phyloP scores from a whole-genome alignment of 2,113 vertebrate genomes.

The Albula goreensis region DNA sequence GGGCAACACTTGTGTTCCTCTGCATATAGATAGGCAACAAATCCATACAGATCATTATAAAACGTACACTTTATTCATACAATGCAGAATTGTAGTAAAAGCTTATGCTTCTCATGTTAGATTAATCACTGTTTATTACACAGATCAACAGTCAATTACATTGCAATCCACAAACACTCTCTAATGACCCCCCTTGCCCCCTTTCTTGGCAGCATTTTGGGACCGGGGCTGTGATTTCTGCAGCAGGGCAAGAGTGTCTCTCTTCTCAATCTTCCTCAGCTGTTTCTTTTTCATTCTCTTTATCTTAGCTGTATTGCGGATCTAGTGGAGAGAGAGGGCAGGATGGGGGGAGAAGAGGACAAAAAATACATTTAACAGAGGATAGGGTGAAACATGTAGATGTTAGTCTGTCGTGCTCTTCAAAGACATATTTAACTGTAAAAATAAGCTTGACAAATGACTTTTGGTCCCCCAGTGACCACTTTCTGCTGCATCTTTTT shows the following conservation, averaged over 20 bases:
- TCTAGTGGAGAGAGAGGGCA: slow-evolving; percentile 60
- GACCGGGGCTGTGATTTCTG: slow-evolving; percentile 64
- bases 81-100: neutral
- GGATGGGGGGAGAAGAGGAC: neutral
- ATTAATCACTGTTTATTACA: neutral
- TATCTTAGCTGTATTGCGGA: slow-evolving; percentile 86
- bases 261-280: slow-evolving; percentile 82
- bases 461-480: no score
- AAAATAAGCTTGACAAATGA: no score
- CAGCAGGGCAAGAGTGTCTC: slow-evolving; percentile 81
- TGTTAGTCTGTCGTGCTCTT: no score
- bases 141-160: neutral
- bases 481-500: no score
- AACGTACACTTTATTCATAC: neutral
- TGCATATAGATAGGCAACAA: neutral
- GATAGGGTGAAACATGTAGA: neutral
- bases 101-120: neutral
- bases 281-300: slow-evolving; percentile 92
- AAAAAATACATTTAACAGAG: neutral
- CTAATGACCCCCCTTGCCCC: neutral
- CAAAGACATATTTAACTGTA: no score
- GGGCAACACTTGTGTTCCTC: neutral
- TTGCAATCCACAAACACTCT: neutral
- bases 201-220: slow-evolving; percentile 42
- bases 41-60: neutral